A percentile compares a stretch with the other conserved stretches of the same genome.
These are phyloP conservation scores for Tursiops truncatus DNA, from an alignment of 2,113 vertebrate species.

Conservation along the genomic window DNA sequence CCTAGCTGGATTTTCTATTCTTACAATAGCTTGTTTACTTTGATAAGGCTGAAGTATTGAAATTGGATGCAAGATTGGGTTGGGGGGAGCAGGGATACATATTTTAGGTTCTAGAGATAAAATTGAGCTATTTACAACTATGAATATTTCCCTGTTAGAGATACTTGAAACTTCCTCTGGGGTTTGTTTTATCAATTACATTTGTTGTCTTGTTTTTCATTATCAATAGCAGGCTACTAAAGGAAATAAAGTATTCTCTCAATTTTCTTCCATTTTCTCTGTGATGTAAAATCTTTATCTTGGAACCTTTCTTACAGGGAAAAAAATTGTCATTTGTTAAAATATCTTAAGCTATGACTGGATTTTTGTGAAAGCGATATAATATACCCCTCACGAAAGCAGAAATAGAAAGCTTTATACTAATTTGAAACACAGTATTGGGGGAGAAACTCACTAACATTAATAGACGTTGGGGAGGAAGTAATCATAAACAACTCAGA, in stretches of 20 bases:
- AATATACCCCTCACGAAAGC: not conserved
- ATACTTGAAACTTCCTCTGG: conserved; percentile 70
- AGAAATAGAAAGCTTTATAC: conserved; percentile 23
- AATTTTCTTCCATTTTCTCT: conserved; percentile 65
- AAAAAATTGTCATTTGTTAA: conserved; percentile 61
- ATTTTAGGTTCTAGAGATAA: conserved; percentile 63
- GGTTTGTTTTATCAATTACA: conserved; percentile 70
- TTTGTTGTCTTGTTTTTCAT: conserved; percentile 74
- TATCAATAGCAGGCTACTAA: conserved; percentile 65
- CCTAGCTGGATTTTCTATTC: conserved; percentile 52
- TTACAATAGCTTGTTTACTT: conserved; percentile 65
- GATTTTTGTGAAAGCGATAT: conserved; percentile 47
- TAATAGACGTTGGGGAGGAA: conserved; percentile 18
- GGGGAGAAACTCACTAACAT: not conserved
- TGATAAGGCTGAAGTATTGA: conserved; percentile 66
- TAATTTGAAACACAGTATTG: not conserved
- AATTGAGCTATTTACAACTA: conserved; percentile 73
- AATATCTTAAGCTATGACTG: conserved; percentile 20
- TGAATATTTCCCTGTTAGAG: conserved; percentile 69
- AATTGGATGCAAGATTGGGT: conserved; percentile 61
- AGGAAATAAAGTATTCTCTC: conserved; percentile 71
- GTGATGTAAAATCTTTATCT: conserved; percentile 71
- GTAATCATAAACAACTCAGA: conserved; percentile 14
- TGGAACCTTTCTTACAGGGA: not conserved
- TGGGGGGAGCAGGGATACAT: not conserved